Percentiles rank a stretch among this genome's conserved stretches.
Conservation (phyloP, 2,888 invertebrate species). For the Thymelicus sylvestris region DNA sequence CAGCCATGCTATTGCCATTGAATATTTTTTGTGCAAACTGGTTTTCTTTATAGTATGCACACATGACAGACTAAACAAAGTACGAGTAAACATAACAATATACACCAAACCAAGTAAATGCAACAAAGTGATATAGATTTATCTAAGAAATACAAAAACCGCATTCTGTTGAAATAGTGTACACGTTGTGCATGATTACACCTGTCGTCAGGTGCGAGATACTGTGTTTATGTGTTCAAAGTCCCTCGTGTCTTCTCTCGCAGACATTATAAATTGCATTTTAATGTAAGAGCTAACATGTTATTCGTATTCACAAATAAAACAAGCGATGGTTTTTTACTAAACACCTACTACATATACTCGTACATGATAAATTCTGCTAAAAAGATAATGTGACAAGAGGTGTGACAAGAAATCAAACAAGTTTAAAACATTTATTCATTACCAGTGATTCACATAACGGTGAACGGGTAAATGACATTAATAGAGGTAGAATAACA, state of each 20-base stretch:
- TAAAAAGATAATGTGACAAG: constrained; percentile 17
- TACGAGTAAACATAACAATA: neutral
- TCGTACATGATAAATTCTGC: neutral
- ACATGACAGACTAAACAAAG: too few relatives aligned
- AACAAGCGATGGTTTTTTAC: constrained; percentile 44
- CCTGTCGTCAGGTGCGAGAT: constrained; percentile 29
- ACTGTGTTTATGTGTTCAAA: constrained; percentile 15
- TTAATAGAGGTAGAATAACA: constrained; percentile 49
- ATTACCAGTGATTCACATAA: constrained; percentile 39
- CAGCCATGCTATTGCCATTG: too few relatives aligned
- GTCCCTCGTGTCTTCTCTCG: constrained; percentile 14
- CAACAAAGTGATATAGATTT: neutral
- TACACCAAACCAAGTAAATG: neutral
- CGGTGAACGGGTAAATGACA: constrained; percentile 48
- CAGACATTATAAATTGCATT: constrained; percentile 30
- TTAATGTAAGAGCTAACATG: constrained; percentile 34
- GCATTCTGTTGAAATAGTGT: neutral
- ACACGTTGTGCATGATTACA: constrained; percentile 21
- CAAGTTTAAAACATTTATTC: constrained; percentile 25
- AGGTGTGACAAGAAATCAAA: constrained; percentile 11
- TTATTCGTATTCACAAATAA: constrained; percentile 23
- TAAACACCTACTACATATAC: constrained; percentile 2
- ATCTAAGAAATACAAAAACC: constrained; percentile 15
- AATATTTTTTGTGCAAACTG: too few relatives aligned
- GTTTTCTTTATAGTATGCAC: too few relatives aligned